Base-by-base conservation (phyloP, 2,888 invertebrate genomes). In the Baccha elongata region DNA sequence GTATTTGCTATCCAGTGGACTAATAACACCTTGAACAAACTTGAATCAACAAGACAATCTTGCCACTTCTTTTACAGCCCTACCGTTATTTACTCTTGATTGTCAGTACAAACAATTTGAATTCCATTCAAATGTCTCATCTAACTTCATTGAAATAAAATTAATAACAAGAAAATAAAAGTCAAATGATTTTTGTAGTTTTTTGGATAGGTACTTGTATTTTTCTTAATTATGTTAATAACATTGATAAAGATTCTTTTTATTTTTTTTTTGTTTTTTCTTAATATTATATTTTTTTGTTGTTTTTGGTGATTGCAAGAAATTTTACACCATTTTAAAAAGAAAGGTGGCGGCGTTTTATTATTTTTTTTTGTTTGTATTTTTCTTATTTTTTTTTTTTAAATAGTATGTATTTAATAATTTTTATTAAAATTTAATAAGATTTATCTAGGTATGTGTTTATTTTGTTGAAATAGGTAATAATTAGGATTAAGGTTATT, bases 211-310 rank as follows among this genome's bases (percentile, higher is more conserved):
- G 84, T 85, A 86, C 76, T 79, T 86, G 86, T 87, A 86, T 87
- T 88, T 87, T 89, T 89, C 87, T 88, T 89, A 89, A 88, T 87
- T 87, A 87, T 88, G 88, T 87, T 88, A 89, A 88, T 89, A 89
- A 89, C 89, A 89, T 89, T 89, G 89, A 89, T 89, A 89, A 88
- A 81, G 81, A 72, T 76, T 89, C 86, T 76, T 86, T n/a, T 87
- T 87, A 86, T 85, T 85, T 75, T 62, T 71, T 72, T 84, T 67
- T 68, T 83, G 80, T 78, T 79, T 62, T 74, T 84, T 86, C 76
- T 86, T 88, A 84, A 86, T 87, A 86, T 88, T 87, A 87, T 86
- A 83, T 86, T 87, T 65, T 60, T 68, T 72, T 85, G 73, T 71
- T 84, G 72, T 58, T 37, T 42, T 65, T 55, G 84, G 85, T 86